These are phyloP conservation scores for Aphaenogaster floridana DNA, from an alignment of 1,140 invertebrate species.

Conservation along the genomic window DNA sequence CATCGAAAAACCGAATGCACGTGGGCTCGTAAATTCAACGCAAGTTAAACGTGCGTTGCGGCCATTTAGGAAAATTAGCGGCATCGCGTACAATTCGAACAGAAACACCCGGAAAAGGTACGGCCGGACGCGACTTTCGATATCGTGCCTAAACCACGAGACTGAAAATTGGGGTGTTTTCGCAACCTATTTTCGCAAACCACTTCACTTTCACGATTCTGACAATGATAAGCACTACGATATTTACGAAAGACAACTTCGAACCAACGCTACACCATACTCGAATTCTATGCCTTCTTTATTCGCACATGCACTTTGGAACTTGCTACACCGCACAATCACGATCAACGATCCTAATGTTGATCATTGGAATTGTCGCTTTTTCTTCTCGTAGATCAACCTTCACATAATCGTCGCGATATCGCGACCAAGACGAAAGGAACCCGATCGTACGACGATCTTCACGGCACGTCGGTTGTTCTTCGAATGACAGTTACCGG, in stretches of 20 bases:
- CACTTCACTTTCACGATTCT: not conserved
- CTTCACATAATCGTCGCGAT: not conserved
- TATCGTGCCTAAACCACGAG: conserved; percentile 2
- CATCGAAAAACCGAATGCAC: conserved; percentile 69
- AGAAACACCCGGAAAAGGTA: conserved; percentile 26
- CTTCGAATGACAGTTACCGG: conserved; percentile 80
- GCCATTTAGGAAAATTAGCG: conserved; percentile 49
- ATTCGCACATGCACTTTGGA: not conserved
- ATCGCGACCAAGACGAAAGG: not conserved
- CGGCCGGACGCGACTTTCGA: not conserved
- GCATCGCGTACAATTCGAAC: not conserved
- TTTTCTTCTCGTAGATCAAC: not conserved
- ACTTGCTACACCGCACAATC: not conserved
- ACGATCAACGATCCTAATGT: not conserved
- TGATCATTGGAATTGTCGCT: not conserved
- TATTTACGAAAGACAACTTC: not conserved
- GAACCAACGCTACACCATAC: not conserved
- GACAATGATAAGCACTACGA: not conserved
- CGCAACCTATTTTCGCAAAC: not conserved
- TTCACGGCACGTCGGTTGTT: conserved; percentile 75
- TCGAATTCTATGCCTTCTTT: not conserved
- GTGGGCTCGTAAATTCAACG: conserved; percentile 51
- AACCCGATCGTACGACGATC: conserved; percentile 63
- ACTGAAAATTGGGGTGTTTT: not conserved
- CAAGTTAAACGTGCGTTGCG: conserved; percentile 11